phyloP scores from a whole-genome alignment of 2,797 vertebrate genomes.

The Geotrypetes seraphini region DNA sequence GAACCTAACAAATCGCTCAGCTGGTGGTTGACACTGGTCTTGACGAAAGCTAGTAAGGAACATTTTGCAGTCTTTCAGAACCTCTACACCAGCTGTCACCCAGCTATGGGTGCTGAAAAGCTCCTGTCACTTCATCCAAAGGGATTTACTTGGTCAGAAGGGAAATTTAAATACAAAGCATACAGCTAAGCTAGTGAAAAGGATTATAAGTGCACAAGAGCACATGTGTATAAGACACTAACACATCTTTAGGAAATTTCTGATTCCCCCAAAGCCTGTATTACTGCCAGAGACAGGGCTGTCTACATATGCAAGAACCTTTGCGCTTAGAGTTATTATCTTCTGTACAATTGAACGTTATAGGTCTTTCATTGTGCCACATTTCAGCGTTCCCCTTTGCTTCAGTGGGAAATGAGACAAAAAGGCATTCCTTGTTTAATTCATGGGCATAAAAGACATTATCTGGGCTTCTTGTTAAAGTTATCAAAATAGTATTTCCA shows the following conservation, averaged over 20 bases:
- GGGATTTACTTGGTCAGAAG: conserved; percentile 78
- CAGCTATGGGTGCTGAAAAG: conserved; percentile 84
- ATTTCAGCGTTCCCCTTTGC: neutral
- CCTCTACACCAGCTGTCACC: conserved; percentile 92
- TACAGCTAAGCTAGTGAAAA: conserved; percentile 78
- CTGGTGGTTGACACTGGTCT: conserved; percentile 67
- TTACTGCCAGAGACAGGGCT: conserved; percentile 66
- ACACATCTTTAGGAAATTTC: conserved; percentile 85
- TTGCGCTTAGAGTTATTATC: conserved; percentile 64
- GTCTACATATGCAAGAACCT: conserved; percentile 51
- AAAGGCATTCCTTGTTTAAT: conserved; percentile 21
- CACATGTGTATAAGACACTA: conserved; percentile 88
- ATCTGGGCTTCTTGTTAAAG: neutral
- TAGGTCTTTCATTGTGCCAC: conserved; percentile 56
- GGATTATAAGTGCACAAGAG: conserved; percentile 74
- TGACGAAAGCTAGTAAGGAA: conserved; percentile 62
- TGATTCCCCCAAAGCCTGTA: conserved; percentile 76
- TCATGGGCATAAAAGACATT: conserved; percentile 31
- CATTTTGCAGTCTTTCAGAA: conserved; percentile 78
- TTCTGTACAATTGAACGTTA: conserved; percentile 58
- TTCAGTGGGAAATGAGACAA: conserved; percentile 18
- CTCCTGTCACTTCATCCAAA: conserved; percentile 86
- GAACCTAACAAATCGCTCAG: conserved; percentile 66
- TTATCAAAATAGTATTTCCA: too few relatives aligned
- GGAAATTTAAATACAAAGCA: conserved; percentile 82